phyloP scores from a whole-genome alignment of 2,113 vertebrate genomes.

The Ceyx margarethae region DNA sequence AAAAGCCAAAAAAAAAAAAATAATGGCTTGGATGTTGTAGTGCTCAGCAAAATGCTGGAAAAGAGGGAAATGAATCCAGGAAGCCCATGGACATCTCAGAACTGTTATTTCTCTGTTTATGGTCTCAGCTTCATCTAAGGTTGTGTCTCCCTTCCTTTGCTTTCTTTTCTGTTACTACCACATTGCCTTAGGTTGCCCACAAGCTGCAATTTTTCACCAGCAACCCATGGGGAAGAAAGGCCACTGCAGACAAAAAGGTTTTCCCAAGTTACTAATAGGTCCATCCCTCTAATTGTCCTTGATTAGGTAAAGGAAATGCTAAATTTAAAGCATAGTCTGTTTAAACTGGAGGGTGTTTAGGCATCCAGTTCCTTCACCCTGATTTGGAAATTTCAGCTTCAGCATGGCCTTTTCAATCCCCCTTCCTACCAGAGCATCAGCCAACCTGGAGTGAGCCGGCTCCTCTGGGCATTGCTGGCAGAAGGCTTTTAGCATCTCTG shows the following conservation, averaged over 20 bases:
- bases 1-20: conserved; percentile 31
- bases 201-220: neutral
- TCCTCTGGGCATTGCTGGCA: neutral
- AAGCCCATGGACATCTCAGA: neutral
- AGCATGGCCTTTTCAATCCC: neutral
- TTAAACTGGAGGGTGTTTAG: neutral
- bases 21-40: neutral
- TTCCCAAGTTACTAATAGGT: neutral
- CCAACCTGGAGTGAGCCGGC: neutral
- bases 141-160: fast-evolving
- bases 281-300: neutral
- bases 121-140: neutral
- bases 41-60: conserved; percentile 18
- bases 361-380: neutral
- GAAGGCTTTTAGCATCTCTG: neutral
- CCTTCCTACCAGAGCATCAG: neutral
- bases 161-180: neutral
- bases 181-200: neutral
- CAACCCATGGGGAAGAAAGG: neutral
- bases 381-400: neutral
- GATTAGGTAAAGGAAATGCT: neutral
- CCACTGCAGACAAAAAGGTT: neutral
- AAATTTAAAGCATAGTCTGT: neutral
- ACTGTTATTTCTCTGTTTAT: conserved; percentile 7
- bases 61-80: conserved; percentile 7